Percentiles rank a stretch among this genome's conserved stretches.
Conservation (phyloP, 2,888 invertebrate genomes). For the Schizotus pectinicornis region DNA sequence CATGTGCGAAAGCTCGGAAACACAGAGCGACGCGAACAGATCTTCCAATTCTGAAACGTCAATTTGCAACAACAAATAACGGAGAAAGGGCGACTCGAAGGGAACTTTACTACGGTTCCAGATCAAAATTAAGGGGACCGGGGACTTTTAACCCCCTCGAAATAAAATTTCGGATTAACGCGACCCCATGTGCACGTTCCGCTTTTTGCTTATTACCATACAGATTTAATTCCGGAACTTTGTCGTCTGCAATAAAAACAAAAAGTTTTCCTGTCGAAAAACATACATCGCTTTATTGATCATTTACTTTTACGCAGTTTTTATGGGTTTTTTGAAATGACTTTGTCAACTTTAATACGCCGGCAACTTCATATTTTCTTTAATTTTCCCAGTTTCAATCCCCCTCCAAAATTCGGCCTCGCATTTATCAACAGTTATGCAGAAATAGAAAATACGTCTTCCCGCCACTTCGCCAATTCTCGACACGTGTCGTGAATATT, state of each 20-base stretch:
- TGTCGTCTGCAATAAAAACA: slow-evolving; percentile 10
- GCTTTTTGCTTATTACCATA: background rate
- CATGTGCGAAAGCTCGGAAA: slow-evolving; percentile 8
- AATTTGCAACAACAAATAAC: slow-evolving; percentile 13
- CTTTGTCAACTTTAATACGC: slow-evolving; percentile 2
- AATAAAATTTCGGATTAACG: too few species aligned
- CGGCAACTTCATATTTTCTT: slow-evolving; percentile 4
- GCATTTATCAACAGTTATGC: too few species aligned
- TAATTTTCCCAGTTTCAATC: too few species aligned
- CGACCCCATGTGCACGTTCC: too few species aligned
- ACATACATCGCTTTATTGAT: slow-evolving; percentile 10
- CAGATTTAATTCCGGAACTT: slow-evolving; percentile 2
- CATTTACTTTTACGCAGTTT: slow-evolving; percentile 11
- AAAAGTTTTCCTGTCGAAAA: slow-evolving; percentile 4
- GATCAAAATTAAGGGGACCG: too few species aligned
- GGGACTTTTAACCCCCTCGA: too few species aligned
- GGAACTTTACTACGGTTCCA: background rate
- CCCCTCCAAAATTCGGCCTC: background rate
- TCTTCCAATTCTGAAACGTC: background rate
- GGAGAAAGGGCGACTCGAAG: background rate
- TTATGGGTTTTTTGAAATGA: slow-evolving; percentile 12
- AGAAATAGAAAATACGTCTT: too few species aligned
- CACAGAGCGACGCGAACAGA: background rate
- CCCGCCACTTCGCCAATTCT: too few species aligned
- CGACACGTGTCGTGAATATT: too few species aligned